Evolutionary conservation across 2,113 vertebrate species (phyloP).

Genomic region (Tichodroma muraria): DNA sequence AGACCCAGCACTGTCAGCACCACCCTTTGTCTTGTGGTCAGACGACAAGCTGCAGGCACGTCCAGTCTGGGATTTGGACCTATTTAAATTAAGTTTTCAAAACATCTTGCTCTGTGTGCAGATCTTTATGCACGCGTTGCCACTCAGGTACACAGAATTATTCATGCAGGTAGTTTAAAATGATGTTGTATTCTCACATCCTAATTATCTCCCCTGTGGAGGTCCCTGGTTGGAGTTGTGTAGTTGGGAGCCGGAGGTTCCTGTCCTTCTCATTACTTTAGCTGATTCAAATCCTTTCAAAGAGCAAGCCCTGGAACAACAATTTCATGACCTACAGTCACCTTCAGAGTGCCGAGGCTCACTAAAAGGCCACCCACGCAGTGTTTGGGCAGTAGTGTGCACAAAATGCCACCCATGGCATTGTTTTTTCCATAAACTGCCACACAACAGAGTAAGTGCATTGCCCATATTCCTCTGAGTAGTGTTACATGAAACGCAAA

Average conservation of each 20-base stretch:
- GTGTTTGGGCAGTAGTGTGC: background rate
- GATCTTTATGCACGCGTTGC: accelerated
- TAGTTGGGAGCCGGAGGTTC: background rate
- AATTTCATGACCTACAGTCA: background rate
- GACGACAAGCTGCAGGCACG: background rate
- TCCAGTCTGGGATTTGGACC: background rate
- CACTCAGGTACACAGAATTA: background rate
- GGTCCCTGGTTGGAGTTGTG: background rate
- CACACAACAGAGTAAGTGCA: background rate
- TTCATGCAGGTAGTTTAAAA: background rate
- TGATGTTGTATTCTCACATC: background rate
- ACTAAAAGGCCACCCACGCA: background rate
- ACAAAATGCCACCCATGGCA: background rate
- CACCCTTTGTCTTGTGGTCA: background rate
- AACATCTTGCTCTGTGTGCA: background rate
- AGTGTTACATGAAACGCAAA: background rate
- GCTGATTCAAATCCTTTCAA: background rate
- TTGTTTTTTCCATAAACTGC: background rate
- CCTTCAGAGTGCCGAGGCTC: background rate
- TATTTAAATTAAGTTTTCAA: background rate
- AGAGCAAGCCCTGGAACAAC: background rate
- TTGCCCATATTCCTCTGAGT: background rate
- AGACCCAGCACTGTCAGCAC: background rate
- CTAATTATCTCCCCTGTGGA: background rate
- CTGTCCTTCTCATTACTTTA: background rate